A percentile compares a stretch with the other conserved stretches of the same genome.
Conservation (phyloP, 2,888 invertebrate genomes). For the Alloscopus bannaensis region DNA sequence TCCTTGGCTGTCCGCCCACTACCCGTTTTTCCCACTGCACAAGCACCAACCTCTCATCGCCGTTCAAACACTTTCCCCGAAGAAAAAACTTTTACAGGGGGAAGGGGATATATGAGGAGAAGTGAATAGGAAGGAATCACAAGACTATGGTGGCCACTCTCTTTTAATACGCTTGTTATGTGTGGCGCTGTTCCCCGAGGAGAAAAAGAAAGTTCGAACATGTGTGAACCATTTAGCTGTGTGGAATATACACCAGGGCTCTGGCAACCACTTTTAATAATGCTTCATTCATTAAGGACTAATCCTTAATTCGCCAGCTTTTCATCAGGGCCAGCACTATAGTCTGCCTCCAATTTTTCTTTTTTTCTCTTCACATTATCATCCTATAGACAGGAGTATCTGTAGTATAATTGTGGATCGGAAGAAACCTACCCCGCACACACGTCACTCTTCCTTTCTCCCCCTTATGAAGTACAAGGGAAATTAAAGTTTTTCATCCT, state of each 20-base stretch:
- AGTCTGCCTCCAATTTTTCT: constrained; percentile 26
- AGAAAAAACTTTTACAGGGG: no score
- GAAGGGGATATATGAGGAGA: no score
- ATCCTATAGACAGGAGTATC: no score
- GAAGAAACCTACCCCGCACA: no score
- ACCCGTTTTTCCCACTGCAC: not conserved
- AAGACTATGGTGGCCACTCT: not conserved
- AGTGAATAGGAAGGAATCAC: no score
- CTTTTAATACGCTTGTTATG: not conserved
- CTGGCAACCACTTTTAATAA: constrained; percentile 35
- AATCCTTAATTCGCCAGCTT: constrained; percentile 32
- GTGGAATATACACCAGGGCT: not conserved
- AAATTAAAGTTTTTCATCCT: no score
- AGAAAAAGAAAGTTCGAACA: constrained; percentile 29
- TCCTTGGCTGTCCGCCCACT: constrained; percentile 43
- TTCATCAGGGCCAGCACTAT: no score
- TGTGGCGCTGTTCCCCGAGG: constrained; percentile 25
- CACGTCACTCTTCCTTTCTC: no score
- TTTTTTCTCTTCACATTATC: not conserved
- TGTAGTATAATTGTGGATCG: no score
- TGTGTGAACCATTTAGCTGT: constrained; percentile 24
- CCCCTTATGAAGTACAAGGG: no score
- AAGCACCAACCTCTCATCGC: not conserved
- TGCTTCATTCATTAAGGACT: constrained; percentile 29
- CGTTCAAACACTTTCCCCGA: no score